Evolutionary conservation across 2,113 vertebrate genomes (phyloP), one percentile per base, ranked within the genome.

Genomic region (Hemicordylus capensis): DNA sequence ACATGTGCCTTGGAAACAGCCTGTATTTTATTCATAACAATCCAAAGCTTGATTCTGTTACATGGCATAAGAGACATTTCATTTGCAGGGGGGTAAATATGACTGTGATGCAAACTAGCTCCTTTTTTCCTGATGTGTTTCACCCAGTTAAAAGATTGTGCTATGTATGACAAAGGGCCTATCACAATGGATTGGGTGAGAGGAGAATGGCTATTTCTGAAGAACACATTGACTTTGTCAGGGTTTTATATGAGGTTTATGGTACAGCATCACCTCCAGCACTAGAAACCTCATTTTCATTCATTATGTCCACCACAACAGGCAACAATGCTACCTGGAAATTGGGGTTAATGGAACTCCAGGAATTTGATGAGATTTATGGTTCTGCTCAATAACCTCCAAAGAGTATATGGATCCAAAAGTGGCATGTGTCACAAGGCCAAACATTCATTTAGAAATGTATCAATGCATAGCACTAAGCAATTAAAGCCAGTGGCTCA

Each of bases 1-100:
- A 90, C 91, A 93, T 81, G 83, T 94, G 89, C 89, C 81, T 90
- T 75, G 80, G 91, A 89, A 75, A 87, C 42, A 92, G 10, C 77
- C 42, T 73, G 9, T 8, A 79, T 79, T 85, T 79, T 59, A 86
- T 77, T 94, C 90, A 87, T 48, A 72, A 46, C 39, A 31, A 61
- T 11, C 91, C 78, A 88, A 77, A 44, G 78, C 69, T 37, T 76
- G 75, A 89, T 87, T 88, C 90, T 90, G 85, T 88, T 93, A 78
- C 77, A 84, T 94, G 85, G 70, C 70, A 74, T 93, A 91, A 93
- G 76, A 92, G 91, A 89, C 91, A 83, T 89, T 76, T 90, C 88
- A 87, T 89, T 91, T 80, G 88, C 84, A 26, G 86, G 88, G 22
- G 58, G 56, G 7, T 28, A 89, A 91, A 81, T 54, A 59, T 22